Conservation (phyloP, 2,113 vertebrate genomes). For the Xenopus laevis region DNA sequence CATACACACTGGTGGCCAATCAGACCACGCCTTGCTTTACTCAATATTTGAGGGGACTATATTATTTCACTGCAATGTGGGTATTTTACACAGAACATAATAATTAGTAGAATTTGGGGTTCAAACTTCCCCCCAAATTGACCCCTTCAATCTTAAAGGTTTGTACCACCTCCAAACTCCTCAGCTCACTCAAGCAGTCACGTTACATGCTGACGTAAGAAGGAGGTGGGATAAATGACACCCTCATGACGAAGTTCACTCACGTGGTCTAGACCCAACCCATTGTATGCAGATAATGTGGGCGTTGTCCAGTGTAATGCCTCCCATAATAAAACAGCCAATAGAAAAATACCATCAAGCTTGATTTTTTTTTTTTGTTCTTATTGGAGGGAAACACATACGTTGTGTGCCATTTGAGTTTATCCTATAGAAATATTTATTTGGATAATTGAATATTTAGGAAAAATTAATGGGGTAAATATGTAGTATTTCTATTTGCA, state of each 20-base stretch:
- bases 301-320: background rate
- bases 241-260: background rate
- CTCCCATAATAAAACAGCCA: constrained; percentile 22
- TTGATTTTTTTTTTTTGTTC: background rate
- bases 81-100: background rate
- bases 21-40: constrained; percentile 7
- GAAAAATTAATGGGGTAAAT: no score
- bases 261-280: constrained; percentile 9
- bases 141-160: background rate
- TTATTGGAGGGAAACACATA: constrained; percentile 28
- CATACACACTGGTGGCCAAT: constrained; percentile 17
- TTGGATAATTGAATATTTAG: no score
- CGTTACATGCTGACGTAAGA: constrained; percentile 16
- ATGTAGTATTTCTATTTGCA: background rate
- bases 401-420: background rate
- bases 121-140: background rate
- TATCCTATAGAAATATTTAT: background rate
- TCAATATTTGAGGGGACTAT: constrained; percentile 1
- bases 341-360: constrained; percentile 13
- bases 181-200: constrained; percentile 2
- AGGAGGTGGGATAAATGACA: background rate
- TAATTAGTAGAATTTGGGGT: no score
- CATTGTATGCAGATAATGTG: constrained; percentile 15
- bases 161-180: no score
- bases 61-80: background rate